A percentile compares a stretch with the other conserved stretches of the same genome.
These are phyloP conservation scores for Tinea trinotella DNA, from an alignment of 2,888 invertebrate species.

Conservation along the genomic window DNA sequence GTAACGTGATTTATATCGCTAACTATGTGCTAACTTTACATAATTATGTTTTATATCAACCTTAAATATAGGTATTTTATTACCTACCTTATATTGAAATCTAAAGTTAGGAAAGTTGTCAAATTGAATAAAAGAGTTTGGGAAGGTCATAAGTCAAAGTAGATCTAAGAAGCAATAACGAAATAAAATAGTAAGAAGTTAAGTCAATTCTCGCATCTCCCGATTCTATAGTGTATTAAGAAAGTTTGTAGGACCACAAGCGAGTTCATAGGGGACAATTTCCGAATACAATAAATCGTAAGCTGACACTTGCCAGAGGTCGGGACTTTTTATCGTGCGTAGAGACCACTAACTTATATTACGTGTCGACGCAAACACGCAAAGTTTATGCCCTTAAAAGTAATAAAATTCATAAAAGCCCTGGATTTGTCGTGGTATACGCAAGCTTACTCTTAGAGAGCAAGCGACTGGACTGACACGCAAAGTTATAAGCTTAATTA, in stretches of 20 bases:
- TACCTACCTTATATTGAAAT: background rate
- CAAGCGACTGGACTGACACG: constrained; percentile 32
- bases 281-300: constrained; percentile 29
- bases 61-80: too few species aligned
- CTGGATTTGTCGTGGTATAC: constrained; percentile 28
- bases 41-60: background rate
- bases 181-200: constrained; percentile 6
- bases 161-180: constrained; percentile 5
- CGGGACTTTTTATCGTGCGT: constrained; percentile 35
- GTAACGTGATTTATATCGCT: constrained; percentile 29
- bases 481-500: constrained; percentile 3
- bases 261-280: constrained; percentile 27
- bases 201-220: background rate
- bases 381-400: constrained; percentile 27
- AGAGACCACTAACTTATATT: constrained; percentile 38
- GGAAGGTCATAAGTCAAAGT: constrained; percentile 1
- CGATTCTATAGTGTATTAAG: constrained; percentile 27
- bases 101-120: background rate
- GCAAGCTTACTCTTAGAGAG: constrained; percentile 29
- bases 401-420: constrained; percentile 38
- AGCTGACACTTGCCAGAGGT: constrained; percentile 23
- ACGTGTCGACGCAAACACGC: constrained; percentile 39
- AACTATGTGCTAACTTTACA: background rate
- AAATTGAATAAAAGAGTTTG: constrained; percentile 4
- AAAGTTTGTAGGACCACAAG: constrained; percentile 26